Percentiles rank a stretch among this genome's conserved stretches.
Conservation (phyloP, 1,140 invertebrate species). For the Macrosteles quadrilineatus region DNA sequence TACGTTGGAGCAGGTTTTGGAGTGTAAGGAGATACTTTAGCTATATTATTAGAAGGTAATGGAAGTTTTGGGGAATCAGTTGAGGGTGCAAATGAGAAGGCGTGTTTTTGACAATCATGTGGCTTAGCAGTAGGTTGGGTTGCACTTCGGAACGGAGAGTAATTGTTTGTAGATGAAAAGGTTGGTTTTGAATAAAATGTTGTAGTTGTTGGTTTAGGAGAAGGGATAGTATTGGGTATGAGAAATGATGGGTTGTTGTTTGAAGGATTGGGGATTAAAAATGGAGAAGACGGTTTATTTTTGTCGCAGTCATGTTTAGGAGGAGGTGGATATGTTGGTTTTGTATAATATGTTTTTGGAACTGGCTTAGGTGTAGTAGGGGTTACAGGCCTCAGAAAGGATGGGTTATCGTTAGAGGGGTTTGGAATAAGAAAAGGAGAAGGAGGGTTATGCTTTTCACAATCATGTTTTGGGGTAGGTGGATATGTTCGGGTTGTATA, state of each 20-base stretch:
- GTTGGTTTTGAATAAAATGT: too few species aligned
- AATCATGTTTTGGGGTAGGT: neutral
- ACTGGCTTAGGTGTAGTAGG: slow-evolving; percentile 3
- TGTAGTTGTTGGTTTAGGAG: neutral
- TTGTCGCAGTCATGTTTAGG: neutral
- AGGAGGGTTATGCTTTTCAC: neutral
- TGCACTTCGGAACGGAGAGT: too few species aligned
- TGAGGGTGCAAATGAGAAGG: too few species aligned
- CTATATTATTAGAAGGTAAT: slow-evolving; percentile 2
- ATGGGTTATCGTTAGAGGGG: neutral
- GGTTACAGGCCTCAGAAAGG: neutral
- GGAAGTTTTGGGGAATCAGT: neutral
- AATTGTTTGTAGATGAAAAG: too few species aligned
- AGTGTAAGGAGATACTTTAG: too few species aligned
- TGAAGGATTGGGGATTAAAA: neutral
- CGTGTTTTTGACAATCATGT: too few species aligned
- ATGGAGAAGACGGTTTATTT: neutral
- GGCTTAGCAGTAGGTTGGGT: too few species aligned
- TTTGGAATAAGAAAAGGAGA: neutral
- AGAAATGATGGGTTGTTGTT: neutral
- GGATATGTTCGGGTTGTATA: too few species aligned
- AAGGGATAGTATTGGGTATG: neutral
- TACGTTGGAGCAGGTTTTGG: too few species aligned
- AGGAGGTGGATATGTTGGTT: neutral
- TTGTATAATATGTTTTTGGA: neutral